phyloP scores from a whole-genome alignment of 2,888 invertebrate genomes.

The Nymphalis urticae region DNA sequence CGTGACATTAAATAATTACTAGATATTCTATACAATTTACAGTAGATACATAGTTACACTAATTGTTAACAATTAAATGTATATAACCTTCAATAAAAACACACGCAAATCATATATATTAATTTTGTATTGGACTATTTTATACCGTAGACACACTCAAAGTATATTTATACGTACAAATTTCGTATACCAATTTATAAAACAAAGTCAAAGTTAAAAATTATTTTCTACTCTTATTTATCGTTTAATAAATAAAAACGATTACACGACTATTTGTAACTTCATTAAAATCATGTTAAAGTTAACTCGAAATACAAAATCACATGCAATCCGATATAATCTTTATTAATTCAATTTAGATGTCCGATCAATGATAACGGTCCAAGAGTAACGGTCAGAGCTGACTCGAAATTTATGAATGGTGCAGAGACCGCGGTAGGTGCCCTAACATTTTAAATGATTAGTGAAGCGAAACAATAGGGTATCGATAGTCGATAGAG shows the following conservation, averaged over 20 bases:
- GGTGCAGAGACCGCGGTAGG: constrained; percentile 60
- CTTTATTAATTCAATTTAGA: constrained; percentile 56
- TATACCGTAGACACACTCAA: no score
- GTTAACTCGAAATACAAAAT: constrained; percentile 17
- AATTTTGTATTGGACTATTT: no score
- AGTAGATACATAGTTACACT: no score
- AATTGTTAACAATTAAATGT: no score
- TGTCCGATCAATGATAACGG: constrained; percentile 61
- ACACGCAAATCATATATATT: no score
- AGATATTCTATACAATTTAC: no score
- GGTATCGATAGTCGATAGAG: constrained; percentile 41
- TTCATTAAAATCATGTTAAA: constrained; percentile 23
- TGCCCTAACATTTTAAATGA: constrained; percentile 51
- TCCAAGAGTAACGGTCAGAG: constrained; percentile 67
- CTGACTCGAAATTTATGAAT: constrained; percentile 68
- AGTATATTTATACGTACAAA: no score
- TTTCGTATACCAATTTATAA: no score
- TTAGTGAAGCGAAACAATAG: constrained; percentile 47
- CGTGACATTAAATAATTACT: no score
- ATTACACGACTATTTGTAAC: constrained; percentile 12
- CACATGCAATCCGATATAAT: constrained; percentile 38
- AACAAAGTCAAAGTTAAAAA: no score
- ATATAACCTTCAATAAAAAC: no score
- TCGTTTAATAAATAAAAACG: background rate
- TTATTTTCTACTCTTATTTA: background rate